Base-by-base conservation (phyloP, 2,888 invertebrate genomes). In the Synergus gifuensis region DNA sequence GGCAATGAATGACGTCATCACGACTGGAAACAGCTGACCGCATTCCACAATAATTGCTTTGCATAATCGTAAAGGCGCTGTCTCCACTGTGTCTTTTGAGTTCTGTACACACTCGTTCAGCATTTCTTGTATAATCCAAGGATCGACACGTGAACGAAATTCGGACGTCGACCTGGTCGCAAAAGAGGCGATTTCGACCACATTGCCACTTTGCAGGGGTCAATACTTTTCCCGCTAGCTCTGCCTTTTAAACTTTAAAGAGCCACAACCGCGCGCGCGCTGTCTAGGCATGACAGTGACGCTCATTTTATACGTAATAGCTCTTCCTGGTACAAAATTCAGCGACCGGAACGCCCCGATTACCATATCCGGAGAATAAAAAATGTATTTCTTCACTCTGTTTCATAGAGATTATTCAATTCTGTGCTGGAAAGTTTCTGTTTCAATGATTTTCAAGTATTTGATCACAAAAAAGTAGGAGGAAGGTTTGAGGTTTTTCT, bases 221-320 rank as follows among this genome's bases (percentile, higher is more conserved):
- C 88, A 87, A 89, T 89, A 87, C 87, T 87, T 88, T 85, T 79
- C 83, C 89, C 84, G 84, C 83, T 83, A 86, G 87, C 84, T 83
- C 85, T 87, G 88, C 90, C 90, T 91, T 91, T 91, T 91, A 91
- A 91, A 91, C 87, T 91, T 91, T 91, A 91, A 91, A 91, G 91
- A 91, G 89, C 90, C 88, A 73, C 54, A 82, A 84, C 77, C 80
- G 81, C 79, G 67, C 81, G 82, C 79, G 81, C 79, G 78, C 76
- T 79, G 86, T 87, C 86, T 87, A 85, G 85, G 87, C 85, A 83
- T 83, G 86, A 77, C 89, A 90, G 90, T 76, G 90, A 87, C 85
- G 84, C 90, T 90, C 90, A 91, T 85, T 79, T 81, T 46, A 78
- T 36, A 42, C 54, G 58, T 80, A 69, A 69, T 49, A 76, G 49